Base-by-base conservation (phyloP, 2,113 vertebrate genomes). In the Gobio gobio region DNA sequence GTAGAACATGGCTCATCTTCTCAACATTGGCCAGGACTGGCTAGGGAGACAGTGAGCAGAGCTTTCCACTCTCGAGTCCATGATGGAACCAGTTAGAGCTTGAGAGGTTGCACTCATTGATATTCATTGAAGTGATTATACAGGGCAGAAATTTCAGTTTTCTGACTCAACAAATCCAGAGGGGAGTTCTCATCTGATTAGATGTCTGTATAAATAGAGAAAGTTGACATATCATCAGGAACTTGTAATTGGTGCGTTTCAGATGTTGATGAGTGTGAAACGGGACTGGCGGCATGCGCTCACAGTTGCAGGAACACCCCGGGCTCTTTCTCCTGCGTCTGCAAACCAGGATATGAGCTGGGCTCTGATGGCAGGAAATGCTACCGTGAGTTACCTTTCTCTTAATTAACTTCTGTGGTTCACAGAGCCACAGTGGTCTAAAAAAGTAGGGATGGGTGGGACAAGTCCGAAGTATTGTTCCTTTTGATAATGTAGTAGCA, bases 301-400 rank as follows among this genome's bases (percentile, higher is more conserved):
- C 98, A 99, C 3, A 93, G 94, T 91, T 99, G 98, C 82, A 94
- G 95, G 88, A 99, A 99, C 94, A 97, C 94, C 0, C 94, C 13
- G 0, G 98, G 98, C 20, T 98, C 98, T 78, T 99, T 96, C n/a
- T 91, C 90, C 80, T 99, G 98, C 1, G 80, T 95, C 83, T 99
- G 98, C 22, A 94, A 93, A 20, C 74, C 94, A 0, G 97, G 97
- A 89, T 99, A 98, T 0, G 98, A 99, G 88, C 94, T 98, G 91
- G 98, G 98, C 0, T 93, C 96, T 0, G 96, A 99, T 0, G 92
- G 97, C 85, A 96, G 91, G 40, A 96, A 95, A 47, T 99, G 98
- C 88, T 99, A 98, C 91, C 95, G 98, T 99, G 92, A 95, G 98
- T 95, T 33, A 40, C 63, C 18, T 47, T 58, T 70, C 59, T 83